Evolutionary conservation across 2,797 vertebrate species (phyloP), one percentile per base, ranked within the genome.

Genomic region (Acipenser oxyrinchus): DNA sequence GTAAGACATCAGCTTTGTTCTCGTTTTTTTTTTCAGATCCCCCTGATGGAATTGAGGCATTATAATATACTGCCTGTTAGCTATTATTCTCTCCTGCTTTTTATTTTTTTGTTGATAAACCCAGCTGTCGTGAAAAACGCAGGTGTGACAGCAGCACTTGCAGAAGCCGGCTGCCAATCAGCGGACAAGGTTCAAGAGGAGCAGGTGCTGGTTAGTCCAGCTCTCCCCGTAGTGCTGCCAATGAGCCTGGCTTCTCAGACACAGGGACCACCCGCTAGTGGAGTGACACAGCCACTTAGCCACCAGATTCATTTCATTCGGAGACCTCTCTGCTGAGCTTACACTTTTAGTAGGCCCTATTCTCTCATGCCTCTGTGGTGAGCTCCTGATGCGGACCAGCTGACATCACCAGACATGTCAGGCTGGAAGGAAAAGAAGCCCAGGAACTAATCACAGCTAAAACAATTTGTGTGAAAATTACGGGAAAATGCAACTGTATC

Each of bases 71-170:
- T 37, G 23, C 23, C 23, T 37, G 23, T 37, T 37, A 37, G 23
- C 23, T 37, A 37, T 37, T 37, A 37, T 37, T 37, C 23, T 37
- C 23, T 37, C 23, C 23, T 37, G 23, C 23, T 37, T 37, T 37
- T 37, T 37, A 37, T 37, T 37, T 37, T 37, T 37, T 37, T 3
- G 4, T 37, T 37, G 23, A 4, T 37, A 37, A 37, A 37, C 10
- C 48, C 13, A 12, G 12, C 10, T 60, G 6, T 10, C 7, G 18
- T 59, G 61, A 64, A 49, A 50, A 53, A 70, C 64, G 65, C 51
- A 37, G 55, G 63, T 65, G 15, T 60, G 69, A 70, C 65, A 70
- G 65, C 55, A 37, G 23, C 51, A 7, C 49, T 37, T 48, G 55
- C 51, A 48, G 63, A 60, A 68, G 70, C 12, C 49, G 15, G 37